phyloP scores from a whole-genome alignment of 2,797 vertebrate species.

The Taeniopygia guttata region DNA sequence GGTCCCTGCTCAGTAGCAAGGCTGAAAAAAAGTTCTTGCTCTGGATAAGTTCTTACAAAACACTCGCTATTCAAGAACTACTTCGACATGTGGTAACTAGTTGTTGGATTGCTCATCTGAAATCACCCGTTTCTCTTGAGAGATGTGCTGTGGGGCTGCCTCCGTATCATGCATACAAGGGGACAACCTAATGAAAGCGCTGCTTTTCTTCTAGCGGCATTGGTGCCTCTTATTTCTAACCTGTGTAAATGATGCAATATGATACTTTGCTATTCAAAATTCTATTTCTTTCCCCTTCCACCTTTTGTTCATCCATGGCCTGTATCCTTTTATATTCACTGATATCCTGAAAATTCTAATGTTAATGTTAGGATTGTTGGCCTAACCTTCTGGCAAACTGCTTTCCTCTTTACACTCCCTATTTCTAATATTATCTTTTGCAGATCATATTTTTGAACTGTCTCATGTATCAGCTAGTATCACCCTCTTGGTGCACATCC shows the following conservation, averaged over 20 bases:
- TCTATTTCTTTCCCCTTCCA: neutral
- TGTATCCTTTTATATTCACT: neutral
- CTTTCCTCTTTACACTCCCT: neutral
- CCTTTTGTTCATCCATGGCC: neutral
- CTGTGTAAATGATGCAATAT: neutral
- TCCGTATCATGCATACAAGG: neutral
- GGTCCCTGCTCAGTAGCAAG: neutral
- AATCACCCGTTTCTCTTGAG: neutral
- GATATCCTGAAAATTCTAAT: neutral
- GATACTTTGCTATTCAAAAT: neutral
- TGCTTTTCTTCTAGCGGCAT: neutral
- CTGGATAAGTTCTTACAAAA: neutral
- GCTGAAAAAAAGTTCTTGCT: neutral
- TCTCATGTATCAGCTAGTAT: neutral
- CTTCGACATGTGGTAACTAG: neutral
- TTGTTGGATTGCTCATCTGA: neutral
- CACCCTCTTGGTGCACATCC: neutral
- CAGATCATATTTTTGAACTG: conserved; percentile 5
- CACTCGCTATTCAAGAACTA: neutral
- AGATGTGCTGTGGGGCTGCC: neutral
- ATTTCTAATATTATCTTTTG: conserved; percentile 26
- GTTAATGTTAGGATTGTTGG: neutral
- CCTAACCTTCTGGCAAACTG: neutral
- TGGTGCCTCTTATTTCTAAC: neutral
- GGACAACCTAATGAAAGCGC: neutral